phyloP scores from a whole-genome alignment of 2,113 vertebrate genomes.

The Carollia perspicillata region DNA sequence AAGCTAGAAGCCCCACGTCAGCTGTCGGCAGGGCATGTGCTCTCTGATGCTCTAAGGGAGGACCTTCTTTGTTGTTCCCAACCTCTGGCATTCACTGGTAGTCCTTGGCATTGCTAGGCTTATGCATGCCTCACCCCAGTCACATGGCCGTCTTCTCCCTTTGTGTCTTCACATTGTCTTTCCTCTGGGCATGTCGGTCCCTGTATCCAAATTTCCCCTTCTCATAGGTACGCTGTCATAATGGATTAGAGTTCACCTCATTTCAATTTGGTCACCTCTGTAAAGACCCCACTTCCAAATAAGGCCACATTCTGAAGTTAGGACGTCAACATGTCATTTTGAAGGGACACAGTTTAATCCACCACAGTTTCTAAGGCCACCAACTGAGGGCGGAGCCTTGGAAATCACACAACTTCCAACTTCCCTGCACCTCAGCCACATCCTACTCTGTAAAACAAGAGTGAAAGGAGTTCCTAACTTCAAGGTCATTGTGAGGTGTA shows the following conservation, averaged over 20 bases:
- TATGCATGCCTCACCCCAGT: too few species aligned
- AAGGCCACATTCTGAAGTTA: neutral
- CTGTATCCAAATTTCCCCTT: neutral
- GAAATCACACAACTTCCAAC: neutral
- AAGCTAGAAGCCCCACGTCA: neutral
- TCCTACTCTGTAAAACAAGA: neutral
- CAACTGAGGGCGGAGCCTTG: neutral
- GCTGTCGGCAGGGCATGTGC: neutral
- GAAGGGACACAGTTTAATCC: neutral
- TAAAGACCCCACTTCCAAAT: neutral
- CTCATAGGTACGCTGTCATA: neutral
- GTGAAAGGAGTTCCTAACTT: neutral
- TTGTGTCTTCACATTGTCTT: neutral
- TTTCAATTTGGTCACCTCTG: neutral
- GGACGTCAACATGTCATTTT: neutral
- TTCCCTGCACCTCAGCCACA: neutral
- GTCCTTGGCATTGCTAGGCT: neutral
- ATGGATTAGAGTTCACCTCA: neutral
- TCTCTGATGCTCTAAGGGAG: fast-evolving
- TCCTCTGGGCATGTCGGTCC: neutral
- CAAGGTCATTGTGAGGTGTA: neutral
- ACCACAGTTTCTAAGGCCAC: neutral
- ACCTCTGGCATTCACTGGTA: neutral
- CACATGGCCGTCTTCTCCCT: neutral
- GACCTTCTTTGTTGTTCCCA: neutral